Percentiles rank a stretch among this genome's conserved stretches.
Conservation (phyloP, 1,140 invertebrate genomes). For the Phocides pigmalion region DNA sequence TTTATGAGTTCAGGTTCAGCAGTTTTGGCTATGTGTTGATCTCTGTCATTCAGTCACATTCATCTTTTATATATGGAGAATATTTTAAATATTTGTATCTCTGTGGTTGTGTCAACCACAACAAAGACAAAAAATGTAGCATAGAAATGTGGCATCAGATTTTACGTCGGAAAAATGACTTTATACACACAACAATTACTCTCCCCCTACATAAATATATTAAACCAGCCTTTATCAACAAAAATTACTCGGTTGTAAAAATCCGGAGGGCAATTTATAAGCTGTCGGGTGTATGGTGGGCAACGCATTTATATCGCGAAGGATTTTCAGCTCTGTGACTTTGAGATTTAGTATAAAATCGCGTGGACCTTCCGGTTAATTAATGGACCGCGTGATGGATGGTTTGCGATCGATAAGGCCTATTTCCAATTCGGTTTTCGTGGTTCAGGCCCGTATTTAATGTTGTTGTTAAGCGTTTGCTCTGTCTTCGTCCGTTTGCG, state of each 20-base stretch:
- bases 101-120: background rate
- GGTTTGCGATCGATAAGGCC: conserved; percentile 31
- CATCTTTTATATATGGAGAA: too few relatives aligned
- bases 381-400: conserved; percentile 27
- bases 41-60: too few relatives aligned
- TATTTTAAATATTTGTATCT: background rate
- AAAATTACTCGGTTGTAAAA: conserved; percentile 35
- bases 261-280: conserved; percentile 28
- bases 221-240: conserved; percentile 25
- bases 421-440: conserved; percentile 33
- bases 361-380: conserved; percentile 7
- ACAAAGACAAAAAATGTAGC: conserved; percentile 3
- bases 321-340: conserved; percentile 15
- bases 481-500: background rate
- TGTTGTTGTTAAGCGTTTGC: conserved; percentile 21
- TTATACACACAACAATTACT: conserved; percentile 23
- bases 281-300: conserved; percentile 13
- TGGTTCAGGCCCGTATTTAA: conserved; percentile 22
- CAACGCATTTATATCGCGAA: background rate
- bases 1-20: too few relatives aligned
- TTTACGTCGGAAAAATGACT: conserved; percentile 26
- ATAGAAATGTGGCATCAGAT: conserved; percentile 16
- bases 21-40: too few relatives aligned
- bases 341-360: conserved; percentile 8
- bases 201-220: conserved; percentile 23